Percentiles rank a stretch among this genome's conserved stretches.
phyloP scores from a whole-genome alignment of 2,797 vertebrate genomes.

The Orestias chungarensis region DNA sequence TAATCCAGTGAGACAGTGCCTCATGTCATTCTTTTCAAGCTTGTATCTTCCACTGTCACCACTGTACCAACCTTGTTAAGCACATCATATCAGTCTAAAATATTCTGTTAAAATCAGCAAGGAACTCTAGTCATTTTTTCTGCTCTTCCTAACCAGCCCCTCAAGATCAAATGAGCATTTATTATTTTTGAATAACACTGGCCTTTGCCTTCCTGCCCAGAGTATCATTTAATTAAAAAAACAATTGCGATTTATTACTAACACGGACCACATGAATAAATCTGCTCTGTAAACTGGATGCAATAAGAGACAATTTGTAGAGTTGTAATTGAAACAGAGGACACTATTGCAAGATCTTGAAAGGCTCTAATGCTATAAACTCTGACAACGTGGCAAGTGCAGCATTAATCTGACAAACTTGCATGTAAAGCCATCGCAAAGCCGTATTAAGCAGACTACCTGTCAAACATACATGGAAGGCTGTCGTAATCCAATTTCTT shows the following conservation, averaged over 20 bases:
- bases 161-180: constrained; percentile 35
- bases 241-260: constrained; percentile 62
- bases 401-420: constrained; percentile 57
- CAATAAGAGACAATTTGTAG: constrained; percentile 51
- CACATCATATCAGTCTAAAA: background rate
- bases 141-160: constrained; percentile 12
- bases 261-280: constrained; percentile 49
- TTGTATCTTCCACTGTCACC: background rate
- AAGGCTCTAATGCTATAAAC: constrained; percentile 49
- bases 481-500: constrained; percentile 49
- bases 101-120: constrained; percentile 12
- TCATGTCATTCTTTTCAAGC: background rate
- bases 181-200: constrained; percentile 49
- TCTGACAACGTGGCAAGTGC: constrained; percentile 38
- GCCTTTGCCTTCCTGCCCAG: constrained; percentile 32
- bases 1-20: background rate
- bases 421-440: constrained; percentile 40
- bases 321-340: constrained; percentile 62
- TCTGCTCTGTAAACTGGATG: constrained; percentile 36
- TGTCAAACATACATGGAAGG: constrained; percentile 37
- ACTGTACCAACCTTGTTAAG: background rate
- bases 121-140: background rate
- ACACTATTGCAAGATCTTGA: constrained; percentile 53
- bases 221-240: constrained; percentile 50
- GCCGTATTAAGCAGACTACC: constrained; percentile 50